Conservation (phyloP, 2,888 invertebrate species). For the Copidosoma aretas region DNA sequence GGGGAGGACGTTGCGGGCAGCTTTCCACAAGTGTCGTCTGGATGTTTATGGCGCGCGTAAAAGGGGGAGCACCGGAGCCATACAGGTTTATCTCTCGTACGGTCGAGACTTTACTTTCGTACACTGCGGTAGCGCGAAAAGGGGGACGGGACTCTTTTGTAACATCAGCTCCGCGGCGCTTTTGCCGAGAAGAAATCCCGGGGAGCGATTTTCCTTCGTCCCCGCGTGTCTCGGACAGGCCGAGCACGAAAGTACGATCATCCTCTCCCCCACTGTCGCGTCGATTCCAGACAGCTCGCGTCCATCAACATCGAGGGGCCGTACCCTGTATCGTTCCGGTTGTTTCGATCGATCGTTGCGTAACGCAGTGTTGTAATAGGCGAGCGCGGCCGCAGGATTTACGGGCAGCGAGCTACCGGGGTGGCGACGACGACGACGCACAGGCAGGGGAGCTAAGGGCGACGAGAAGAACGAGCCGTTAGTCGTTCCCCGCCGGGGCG, state of each 20-base stretch:
- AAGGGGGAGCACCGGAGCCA: slow-evolving; percentile 1
- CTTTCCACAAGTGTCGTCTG: slow-evolving; percentile 13
- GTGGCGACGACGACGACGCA: no score
- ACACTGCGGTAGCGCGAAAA: no score
- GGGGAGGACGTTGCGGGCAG: slow-evolving; percentile 23
- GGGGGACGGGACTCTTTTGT: no score
- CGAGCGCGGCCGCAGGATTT: no score
- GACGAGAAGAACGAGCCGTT: slow-evolving; percentile 30
- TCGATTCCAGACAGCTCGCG: no score
- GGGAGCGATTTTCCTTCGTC: no score
- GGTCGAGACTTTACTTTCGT: slow-evolving; percentile 1
- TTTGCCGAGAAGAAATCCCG: no score
- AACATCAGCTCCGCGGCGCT: no score
- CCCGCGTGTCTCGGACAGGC: no score
- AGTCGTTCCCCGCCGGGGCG: no score
- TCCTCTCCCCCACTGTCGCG: neutral
- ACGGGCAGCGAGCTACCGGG: no score
- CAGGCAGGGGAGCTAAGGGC: slow-evolving; percentile 22
- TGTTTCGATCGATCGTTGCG: neutral
- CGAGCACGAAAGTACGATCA: no score
- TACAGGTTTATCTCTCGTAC: slow-evolving; percentile 10
- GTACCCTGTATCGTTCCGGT: slow-evolving; percentile 2
- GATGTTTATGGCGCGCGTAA: neutral
- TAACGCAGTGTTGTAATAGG: neutral
- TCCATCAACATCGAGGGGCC: neutral